These are phyloP conservation scores for Ptilonorhynchus violaceus DNA, from an alignment of 2,113 vertebrate species.

Conservation along the genomic window DNA sequence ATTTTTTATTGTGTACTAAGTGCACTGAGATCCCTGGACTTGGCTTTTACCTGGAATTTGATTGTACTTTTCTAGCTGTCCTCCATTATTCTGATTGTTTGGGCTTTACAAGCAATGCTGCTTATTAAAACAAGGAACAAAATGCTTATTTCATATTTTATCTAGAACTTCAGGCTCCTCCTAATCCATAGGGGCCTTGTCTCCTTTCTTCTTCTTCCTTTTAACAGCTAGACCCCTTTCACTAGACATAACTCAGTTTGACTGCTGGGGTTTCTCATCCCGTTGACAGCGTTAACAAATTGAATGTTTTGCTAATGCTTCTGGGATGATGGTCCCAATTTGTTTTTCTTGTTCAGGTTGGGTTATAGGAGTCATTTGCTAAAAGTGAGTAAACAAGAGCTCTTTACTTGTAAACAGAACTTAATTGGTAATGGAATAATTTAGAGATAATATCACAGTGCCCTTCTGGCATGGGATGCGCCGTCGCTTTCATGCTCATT, in stretches of 20 bases:
- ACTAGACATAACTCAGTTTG: background rate
- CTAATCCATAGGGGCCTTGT: background rate
- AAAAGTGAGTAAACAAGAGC: background rate
- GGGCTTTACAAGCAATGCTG: background rate
- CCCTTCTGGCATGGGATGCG: background rate
- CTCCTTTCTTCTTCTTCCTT: background rate
- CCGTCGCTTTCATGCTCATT: background rate
- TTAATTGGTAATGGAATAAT: background rate
- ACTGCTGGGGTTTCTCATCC: background rate
- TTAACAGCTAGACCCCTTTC: background rate
- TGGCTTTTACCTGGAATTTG: background rate
- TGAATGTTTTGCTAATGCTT: background rate
- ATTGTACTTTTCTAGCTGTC: background rate
- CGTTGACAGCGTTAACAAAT: background rate
- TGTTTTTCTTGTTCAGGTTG: background rate
- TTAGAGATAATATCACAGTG: background rate
- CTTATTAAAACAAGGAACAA: background rate
- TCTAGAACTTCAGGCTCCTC: background rate
- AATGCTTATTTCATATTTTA: background rate
- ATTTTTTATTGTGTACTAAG: background rate
- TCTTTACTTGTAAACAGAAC: background rate
- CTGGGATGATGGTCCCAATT: background rate
- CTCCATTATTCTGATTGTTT: background rate
- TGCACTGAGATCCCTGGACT: background rate
- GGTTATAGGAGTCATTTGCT: background rate